These are phyloP conservation scores for Xestia ashworthii DNA, from an alignment of 2,888 invertebrate species.

Conservation along the genomic window DNA sequence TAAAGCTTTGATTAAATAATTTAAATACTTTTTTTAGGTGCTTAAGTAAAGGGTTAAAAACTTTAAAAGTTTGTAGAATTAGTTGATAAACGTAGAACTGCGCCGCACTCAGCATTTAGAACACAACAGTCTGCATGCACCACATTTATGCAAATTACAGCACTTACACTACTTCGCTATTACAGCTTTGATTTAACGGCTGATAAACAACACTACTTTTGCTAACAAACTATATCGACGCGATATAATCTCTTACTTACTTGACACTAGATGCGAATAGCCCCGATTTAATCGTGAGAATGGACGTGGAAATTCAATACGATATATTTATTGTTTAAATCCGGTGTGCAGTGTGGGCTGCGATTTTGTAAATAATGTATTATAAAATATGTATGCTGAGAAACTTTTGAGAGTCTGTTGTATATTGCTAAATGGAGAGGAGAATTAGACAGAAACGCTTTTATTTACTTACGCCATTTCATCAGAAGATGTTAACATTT, in stretches of 20 bases:
- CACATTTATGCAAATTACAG: slow-evolving; percentile 55
- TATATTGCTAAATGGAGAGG: slow-evolving; percentile 47
- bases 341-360: slow-evolving; percentile 53
- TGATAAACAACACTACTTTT: slow-evolving; percentile 47
- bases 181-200: slow-evolving; percentile 45
- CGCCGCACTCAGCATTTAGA: slow-evolving; percentile 35
- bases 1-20: slow-evolving; percentile 20
- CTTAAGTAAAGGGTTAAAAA: slow-evolving; percentile 1
- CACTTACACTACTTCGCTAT: slow-evolving; percentile 47
- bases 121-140: slow-evolving; percentile 48
- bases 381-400: slow-evolving; percentile 55
- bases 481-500: slow-evolving; percentile 32
- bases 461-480: slow-evolving; percentile 30
- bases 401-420: slow-evolving; percentile 51
- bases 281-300: slow-evolving; percentile 58
- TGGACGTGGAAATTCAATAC: slow-evolving; percentile 38
- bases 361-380: slow-evolving; percentile 55
- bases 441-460: slow-evolving; percentile 41
- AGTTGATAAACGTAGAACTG: slow-evolving; percentile 2
- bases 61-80: slow-evolving; percentile 25
- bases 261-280: slow-evolving; percentile 54
- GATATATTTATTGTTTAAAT: slow-evolving; percentile 61
- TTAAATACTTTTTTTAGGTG: slow-evolving; percentile 1
- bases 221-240: slow-evolving; percentile 57
- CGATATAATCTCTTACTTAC: slow-evolving; percentile 54